A percentile compares a stretch with the other conserved stretches of the same genome.
Evolutionary conservation across 2,113 vertebrate species (phyloP).

Genomic region (Melanostigma gelatinosum): DNA sequence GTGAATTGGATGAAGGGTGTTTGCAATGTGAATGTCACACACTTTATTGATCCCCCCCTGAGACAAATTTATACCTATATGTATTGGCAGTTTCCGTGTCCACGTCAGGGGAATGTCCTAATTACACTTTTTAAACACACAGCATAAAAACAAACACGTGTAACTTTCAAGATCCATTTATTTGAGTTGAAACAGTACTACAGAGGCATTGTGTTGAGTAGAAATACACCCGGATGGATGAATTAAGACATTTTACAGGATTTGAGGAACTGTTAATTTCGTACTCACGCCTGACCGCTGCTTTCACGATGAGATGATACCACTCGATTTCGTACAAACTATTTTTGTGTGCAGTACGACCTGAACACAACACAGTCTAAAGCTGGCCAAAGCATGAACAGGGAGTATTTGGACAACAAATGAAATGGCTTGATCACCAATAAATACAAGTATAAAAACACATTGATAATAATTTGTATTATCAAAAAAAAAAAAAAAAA

Average conservation of each 20-base stretch:
- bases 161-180: slow-evolving; percentile 81
- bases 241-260: slow-evolving; percentile 75
- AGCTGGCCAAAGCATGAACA: slow-evolving; percentile 63
- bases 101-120: neutral
- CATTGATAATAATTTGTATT: slow-evolving; percentile 92
- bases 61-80: neutral
- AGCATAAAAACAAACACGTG: slow-evolving; percentile 27
- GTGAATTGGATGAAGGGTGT: neutral
- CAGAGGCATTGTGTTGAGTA: slow-evolving; percentile 75
- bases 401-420: slow-evolving; percentile 67
- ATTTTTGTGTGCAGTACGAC: slow-evolving; percentile 50
- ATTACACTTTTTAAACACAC: slow-evolving; percentile 10
- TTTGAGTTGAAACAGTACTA: slow-evolving; percentile 81
- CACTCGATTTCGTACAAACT: slow-evolving; percentile 48
- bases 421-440: slow-evolving; percentile 97
- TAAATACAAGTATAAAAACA: slow-evolving; percentile 97
- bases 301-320: slow-evolving; percentile 72
- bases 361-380: slow-evolving; percentile 55
- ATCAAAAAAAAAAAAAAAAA: slow-evolving; percentile 80
- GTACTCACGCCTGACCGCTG: slow-evolving; percentile 38
- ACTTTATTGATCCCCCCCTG: neutral
- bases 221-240: slow-evolving; percentile 60
- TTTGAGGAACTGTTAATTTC: slow-evolving; percentile 52
- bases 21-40: neutral
- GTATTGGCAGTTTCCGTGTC: neutral